A percentile compares a stretch with the other conserved stretches of the same genome.
These are phyloP conservation scores for Lithobates pipiens DNA, from an alignment of 2,797 vertebrate genomes.

Conservation along the genomic window DNA sequence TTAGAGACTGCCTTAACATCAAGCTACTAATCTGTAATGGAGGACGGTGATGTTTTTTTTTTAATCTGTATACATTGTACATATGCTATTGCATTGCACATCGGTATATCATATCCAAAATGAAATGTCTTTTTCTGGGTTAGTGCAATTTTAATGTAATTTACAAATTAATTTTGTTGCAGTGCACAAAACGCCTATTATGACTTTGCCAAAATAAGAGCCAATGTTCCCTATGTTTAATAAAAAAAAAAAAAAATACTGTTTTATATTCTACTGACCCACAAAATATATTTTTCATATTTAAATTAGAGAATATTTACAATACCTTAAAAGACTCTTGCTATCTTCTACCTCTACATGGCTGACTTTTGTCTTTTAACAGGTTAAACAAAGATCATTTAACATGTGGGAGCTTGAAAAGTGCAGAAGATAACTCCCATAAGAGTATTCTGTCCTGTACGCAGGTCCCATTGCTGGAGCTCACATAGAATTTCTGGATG, in stretches of 20 bases:
- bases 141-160: not conserved
- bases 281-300: not conserved
- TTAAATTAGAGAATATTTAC: not conserved
- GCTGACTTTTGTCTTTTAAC: constrained; percentile 2
- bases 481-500: not conserved
- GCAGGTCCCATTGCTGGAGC: not conserved
- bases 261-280: not conserved
- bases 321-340: constrained; percentile 24
- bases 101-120: not conserved
- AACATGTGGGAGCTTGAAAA: constrained; percentile 14
- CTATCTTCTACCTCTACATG: not conserved
- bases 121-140: not conserved
- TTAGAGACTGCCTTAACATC: not conserved
- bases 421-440: not conserved
- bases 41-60: not conserved
- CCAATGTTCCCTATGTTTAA: not conserved
- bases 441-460: constrained; percentile 11
- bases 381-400: constrained; percentile 14
- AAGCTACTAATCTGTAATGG: not conserved
- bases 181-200: not conserved
- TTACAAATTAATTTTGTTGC: not conserved
- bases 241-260: not conserved
- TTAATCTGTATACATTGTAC: not conserved
- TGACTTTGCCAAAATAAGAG: not conserved
- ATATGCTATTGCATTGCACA: not conserved